Conservation (phyloP, 2,888 invertebrate genomes). For the Diarsia dahlii region DNA sequence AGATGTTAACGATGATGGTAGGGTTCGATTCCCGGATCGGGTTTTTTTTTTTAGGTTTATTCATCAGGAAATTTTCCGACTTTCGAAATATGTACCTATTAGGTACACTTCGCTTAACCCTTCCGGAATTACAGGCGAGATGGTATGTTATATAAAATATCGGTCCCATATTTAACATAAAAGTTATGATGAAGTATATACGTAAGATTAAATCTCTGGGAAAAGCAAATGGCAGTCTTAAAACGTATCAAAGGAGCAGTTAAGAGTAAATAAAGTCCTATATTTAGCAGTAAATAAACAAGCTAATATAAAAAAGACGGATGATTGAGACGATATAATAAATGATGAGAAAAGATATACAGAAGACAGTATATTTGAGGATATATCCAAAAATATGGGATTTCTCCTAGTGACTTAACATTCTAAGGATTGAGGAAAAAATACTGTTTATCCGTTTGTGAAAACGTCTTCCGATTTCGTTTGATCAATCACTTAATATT, state of each 20-base stretch:
- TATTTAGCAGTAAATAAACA: conserved; percentile 5
- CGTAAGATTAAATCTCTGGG: neutral
- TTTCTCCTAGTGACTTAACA: conserved; percentile 47
- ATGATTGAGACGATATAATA: conserved; percentile 32
- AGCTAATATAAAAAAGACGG: conserved; percentile 18
- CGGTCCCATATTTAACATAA: neutral
- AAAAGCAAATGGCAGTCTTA: neutral
- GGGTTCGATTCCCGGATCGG: too few species aligned
- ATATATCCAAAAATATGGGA: conserved; percentile 30
- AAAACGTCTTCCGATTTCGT: conserved; percentile 63
- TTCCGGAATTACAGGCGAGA: too few species aligned
- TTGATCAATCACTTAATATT: conserved; percentile 69
- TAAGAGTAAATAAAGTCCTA: conserved; percentile 14
- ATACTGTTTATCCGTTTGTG: conserved; percentile 65
- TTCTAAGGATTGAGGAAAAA: conserved; percentile 50
- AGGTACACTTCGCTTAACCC: too few species aligned
- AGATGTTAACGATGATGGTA: too few species aligned
- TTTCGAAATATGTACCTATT: too few species aligned
- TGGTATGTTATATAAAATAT: neutral
- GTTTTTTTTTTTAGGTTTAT: too few species aligned
- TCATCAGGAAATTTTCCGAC: too few species aligned
- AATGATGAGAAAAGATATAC: conserved; percentile 24
- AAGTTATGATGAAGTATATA: neutral
- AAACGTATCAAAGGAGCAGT: conserved; percentile 17
- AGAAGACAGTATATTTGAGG: neutral